Evolutionary conservation across 2,113 vertebrate genomes (phyloP).

Genomic region (Hippopotamus amphibius): DNA sequence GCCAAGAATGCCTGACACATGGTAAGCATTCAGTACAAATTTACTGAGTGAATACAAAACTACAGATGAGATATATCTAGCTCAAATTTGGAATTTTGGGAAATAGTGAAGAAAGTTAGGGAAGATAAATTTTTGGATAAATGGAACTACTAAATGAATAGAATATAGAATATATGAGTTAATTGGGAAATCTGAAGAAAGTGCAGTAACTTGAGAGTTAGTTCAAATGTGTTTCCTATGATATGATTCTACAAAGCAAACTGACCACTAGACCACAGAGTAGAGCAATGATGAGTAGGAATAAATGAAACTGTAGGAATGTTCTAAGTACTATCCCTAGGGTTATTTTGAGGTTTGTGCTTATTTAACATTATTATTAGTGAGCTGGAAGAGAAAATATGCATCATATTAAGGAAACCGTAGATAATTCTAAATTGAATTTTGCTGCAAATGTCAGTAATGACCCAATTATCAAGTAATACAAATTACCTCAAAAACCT

Average conservation of each 20-base stretch:
- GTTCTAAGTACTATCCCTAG: neutral
- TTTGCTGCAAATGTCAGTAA: slow-evolving; percentile 25
- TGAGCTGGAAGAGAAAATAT: neutral
- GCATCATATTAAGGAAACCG: neutral
- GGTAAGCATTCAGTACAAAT: neutral
- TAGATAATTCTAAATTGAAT: slow-evolving; percentile 34
- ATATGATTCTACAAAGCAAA: neutral
- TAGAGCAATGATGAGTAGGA: neutral
- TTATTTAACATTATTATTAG: slow-evolving; percentile 28
- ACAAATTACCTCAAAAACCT: neutral
- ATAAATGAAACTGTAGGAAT: neutral
- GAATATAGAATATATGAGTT: neutral
- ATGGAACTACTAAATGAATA: neutral
- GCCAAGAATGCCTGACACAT: neutral
- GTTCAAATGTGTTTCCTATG: neutral
- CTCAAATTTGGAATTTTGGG: neutral
- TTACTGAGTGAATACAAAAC: neutral
- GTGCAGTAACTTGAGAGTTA: neutral
- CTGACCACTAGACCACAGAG: neutral
- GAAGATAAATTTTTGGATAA: neutral
- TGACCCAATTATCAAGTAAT: slow-evolving; percentile 15
- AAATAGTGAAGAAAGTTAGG: neutral
- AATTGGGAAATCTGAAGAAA: slow-evolving; percentile 20
- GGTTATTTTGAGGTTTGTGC: neutral
- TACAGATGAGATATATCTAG: neutral